Base-by-base conservation (phyloP, 1,140 invertebrate genomes). In the Mercenaria mercenaria region DNA sequence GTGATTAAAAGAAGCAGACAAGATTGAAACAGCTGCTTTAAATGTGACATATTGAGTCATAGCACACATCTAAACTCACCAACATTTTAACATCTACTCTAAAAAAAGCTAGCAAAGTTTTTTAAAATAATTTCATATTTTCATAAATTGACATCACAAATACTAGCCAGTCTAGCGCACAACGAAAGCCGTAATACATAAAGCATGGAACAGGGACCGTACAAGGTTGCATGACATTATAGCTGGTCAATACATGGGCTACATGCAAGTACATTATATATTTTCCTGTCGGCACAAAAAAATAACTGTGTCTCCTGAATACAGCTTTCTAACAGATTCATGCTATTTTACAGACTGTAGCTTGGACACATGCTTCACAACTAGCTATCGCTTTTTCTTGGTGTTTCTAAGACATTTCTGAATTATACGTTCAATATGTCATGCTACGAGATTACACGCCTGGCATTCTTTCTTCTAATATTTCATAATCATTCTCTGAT, bases 11-110 rank as follows among this genome's bases (percentile, higher is more conserved):
- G n/a, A n/a, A n/a, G n/a, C n/a, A n/a, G n/a, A n/a, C n/a, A n/a
- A n/a, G n/a, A n/a, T n/a, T 47, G 37, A 72, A 23, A 72, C 67
- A 72, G 67, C 67, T 72, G 34, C 67, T 72, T 72, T 72, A 72
- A 72, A 29, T 72, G n/a, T 1, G 18, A 37, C 32, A 37, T n/a
- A 15, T 47, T 47, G n/a, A n/a, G 18, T 72, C 29, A 72, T 18
- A 67, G 39, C 67, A 72, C 67, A 72, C 18, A 37, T 72, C 34
- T 37, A 39, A 39, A 72, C 67, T 72, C 67, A 72, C 67, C 67
- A 72, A 39, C 67, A 67, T 67, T 72, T 37, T 72, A 32, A 39
- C 34, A 39, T 72, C 67, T 72, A 72, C 34, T n/a, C 26, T n/a
- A 64, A 29, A 64, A 64, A 23, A 56, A 20, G 11, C 67, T 72